Conservation (phyloP, 2,113 vertebrate species). For the Aplodontia rufa region DNA sequence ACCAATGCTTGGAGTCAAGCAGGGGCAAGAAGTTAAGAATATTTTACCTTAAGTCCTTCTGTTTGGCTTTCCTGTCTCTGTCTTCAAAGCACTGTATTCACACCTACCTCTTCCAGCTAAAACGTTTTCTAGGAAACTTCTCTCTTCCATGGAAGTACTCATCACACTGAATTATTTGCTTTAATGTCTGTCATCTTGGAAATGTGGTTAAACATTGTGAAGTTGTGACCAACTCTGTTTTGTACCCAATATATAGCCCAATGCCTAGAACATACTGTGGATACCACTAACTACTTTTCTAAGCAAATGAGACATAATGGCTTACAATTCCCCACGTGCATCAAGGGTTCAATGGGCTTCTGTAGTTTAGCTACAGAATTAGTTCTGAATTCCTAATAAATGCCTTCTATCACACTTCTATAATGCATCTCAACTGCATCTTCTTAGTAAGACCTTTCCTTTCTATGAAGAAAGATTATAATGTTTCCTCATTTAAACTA, state of each 20-base stretch:
- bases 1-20: background rate
- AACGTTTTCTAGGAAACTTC: background rate
- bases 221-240: background rate
- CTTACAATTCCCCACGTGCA: background rate
- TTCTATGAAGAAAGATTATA: slow-evolving; percentile 18
- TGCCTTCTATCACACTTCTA: background rate
- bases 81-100: background rate
- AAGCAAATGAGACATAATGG: background rate
- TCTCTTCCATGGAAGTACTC: background rate
- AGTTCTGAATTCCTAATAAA: background rate
- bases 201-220: background rate
- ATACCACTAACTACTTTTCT: background rate
- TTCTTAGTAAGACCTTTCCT: background rate
- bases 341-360: background rate
- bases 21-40: background rate
- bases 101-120: background rate
- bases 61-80: background rate
- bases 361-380: background rate
- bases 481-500: background rate
- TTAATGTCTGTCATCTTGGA: background rate
- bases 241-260: background rate
- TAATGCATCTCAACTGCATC: background rate
- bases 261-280: background rate
- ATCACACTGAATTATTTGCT: background rate
- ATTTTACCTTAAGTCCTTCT: background rate